Conservation (phyloP, 2,113 vertebrate species). For the Etia nguti region DNA sequence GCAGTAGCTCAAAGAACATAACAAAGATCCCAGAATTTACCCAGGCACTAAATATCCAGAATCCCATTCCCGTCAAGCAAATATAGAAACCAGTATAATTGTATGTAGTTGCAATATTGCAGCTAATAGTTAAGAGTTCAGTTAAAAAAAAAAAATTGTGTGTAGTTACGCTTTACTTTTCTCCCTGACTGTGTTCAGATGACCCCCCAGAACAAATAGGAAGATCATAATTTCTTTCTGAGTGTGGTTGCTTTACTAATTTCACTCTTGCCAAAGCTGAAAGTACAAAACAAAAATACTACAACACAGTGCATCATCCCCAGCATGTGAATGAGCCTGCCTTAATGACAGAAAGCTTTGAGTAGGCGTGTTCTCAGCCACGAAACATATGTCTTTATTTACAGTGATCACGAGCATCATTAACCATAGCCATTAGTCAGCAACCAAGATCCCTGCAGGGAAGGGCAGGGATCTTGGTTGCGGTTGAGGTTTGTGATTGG, state of each 20-base stretch:
- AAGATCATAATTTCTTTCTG: neutral
- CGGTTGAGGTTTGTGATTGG: constrained; percentile 36
- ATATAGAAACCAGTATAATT: neutral
- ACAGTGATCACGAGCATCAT: constrained; percentile 40
- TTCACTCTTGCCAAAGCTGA: constrained; percentile 4
- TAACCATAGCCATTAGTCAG: constrained; percentile 40
- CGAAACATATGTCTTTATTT: constrained; percentile 63
- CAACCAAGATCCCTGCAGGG: neutral
- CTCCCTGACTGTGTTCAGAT: neutral
- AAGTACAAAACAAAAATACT: constrained; percentile 17
- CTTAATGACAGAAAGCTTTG: neutral
- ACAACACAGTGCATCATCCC: neutral
- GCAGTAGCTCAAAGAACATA: accelerated
- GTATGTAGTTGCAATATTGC: neutral
- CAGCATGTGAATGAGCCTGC: constrained; percentile 13
- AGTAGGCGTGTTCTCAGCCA: neutral
- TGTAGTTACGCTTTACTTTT: neutral
- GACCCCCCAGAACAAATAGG: neutral
- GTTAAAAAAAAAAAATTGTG: neutral
- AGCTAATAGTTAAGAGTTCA: neutral
- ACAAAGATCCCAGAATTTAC: neutral
- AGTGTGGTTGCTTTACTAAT: neutral
- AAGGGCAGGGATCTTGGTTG: constrained; percentile 17
- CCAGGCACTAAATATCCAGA: neutral
- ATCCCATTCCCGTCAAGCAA: neutral